Evolutionary conservation across 2,888 invertebrate species (phyloP).

Genomic region (Biston betularia): DNA sequence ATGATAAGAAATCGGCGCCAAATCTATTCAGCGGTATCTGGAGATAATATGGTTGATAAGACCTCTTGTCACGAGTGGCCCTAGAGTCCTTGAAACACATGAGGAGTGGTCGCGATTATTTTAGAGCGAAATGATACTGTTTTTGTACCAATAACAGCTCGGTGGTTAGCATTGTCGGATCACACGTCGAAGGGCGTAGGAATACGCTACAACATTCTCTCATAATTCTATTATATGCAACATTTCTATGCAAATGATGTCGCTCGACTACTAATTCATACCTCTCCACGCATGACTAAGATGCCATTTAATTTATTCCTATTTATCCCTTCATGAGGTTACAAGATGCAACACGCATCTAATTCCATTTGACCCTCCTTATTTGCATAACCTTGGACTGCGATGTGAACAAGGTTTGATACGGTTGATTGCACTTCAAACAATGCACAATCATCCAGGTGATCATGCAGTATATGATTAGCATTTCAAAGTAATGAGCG

Average conservation of each 20-base stretch:
- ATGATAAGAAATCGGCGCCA: constrained; percentile 29
- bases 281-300: constrained; percentile 16
- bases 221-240: neutral
- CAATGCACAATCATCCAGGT: constrained; percentile 1
- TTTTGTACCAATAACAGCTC: no score
- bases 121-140: no score
- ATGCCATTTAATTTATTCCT: constrained; percentile 23
- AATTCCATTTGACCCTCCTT: neutral
- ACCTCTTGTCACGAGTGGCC: constrained; percentile 17
- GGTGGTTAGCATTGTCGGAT: no score
- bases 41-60: constrained; percentile 8
- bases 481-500: no score
- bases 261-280: neutral
- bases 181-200: no score
- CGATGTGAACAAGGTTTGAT: no score
- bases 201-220: no score
- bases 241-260: constrained; percentile 1
- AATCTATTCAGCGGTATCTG: constrained; percentile 26
- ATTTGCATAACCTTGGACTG: constrained; percentile 12
- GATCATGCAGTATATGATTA: neutral
- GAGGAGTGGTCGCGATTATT: constrained; percentile 5
- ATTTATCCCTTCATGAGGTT: neutral
- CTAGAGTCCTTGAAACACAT: constrained; percentile 15
- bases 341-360: neutral
- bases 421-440: constrained; percentile 13